phyloP scores from a whole-genome alignment of 2,113 vertebrate genomes.

The Heloderma charlesbogerti region DNA sequence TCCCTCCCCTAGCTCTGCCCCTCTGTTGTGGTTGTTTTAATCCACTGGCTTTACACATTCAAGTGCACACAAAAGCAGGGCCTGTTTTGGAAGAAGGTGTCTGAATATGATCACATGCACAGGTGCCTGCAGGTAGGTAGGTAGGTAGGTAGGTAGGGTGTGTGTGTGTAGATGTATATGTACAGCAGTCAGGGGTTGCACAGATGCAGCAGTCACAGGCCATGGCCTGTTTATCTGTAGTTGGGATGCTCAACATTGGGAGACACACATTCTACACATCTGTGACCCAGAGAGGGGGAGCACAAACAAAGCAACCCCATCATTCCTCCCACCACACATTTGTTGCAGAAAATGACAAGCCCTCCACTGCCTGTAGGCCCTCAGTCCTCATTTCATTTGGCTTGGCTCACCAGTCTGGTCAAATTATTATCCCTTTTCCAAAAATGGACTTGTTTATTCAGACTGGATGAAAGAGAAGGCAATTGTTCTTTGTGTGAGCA shows the following conservation, averaged over 20 bases:
- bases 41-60: background rate
- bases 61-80: background rate
- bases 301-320: background rate
- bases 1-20: background rate
- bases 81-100: background rate
- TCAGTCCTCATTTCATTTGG: background rate
- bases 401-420: background rate
- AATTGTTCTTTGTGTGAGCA: constrained; percentile 4
- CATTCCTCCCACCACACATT: no score
- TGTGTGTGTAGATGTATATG: background rate
- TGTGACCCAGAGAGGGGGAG: background rate
- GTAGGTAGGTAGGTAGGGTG: no score
- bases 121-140: background rate
- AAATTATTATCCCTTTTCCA: background rate
- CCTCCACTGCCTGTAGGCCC: background rate
- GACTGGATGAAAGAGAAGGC: background rate
- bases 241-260: background rate
- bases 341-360: background rate
- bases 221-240: no score
- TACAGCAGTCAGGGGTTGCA: no score
- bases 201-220: background rate
- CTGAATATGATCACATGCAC: background rate
- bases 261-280: background rate
- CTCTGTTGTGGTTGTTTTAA: background rate
- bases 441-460: background rate